Percentiles rank a stretch among this genome's conserved stretches.
Evolutionary conservation across 2,797 vertebrate species (phyloP).

Genomic region (Gymnoscopelus braueri): DNA sequence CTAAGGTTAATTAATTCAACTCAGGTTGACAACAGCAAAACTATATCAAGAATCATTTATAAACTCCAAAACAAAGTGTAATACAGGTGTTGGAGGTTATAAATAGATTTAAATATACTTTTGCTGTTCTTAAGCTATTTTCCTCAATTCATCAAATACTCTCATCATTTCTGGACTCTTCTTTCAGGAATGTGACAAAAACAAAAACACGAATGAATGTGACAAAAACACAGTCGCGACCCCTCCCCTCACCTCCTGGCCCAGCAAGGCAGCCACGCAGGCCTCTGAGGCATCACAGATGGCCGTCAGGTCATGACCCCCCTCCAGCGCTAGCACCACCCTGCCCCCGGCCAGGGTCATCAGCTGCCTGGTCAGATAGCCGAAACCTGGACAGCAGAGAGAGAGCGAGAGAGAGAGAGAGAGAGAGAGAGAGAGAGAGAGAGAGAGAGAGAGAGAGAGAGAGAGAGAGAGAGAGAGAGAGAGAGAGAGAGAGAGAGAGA

Average conservation of each 20-base stretch:
- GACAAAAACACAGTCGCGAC: too few species aligned
- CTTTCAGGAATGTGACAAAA: too few species aligned
- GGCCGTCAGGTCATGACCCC: constrained; percentile 95
- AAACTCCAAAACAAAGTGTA: too few species aligned
- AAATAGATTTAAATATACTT: too few species aligned
- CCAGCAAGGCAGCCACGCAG: constrained; percentile 91
- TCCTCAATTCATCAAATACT: too few species aligned
- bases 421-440: constrained; percentile 3
- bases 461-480: neutral
- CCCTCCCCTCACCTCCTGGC: constrained; percentile 85
- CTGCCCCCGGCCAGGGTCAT: constrained; percentile 92
- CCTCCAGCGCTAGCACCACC: constrained; percentile 91
- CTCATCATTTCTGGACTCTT: too few species aligned
- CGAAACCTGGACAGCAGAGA: constrained; percentile 84
- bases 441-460: neutral
- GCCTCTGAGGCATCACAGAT: constrained; percentile 97
- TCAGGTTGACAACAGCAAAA: too few species aligned
- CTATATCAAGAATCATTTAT: too few species aligned
- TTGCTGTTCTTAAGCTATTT: too few species aligned
- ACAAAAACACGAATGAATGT: too few species aligned
- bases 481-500: neutral
- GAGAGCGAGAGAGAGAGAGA: neutral
- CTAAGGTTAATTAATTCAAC: too few species aligned
- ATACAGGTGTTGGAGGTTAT: too few species aligned
- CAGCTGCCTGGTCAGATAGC: constrained; percentile 94